phyloP scores from a whole-genome alignment of 1,140 invertebrate genomes.

The Triops longicaudatus region DNA sequence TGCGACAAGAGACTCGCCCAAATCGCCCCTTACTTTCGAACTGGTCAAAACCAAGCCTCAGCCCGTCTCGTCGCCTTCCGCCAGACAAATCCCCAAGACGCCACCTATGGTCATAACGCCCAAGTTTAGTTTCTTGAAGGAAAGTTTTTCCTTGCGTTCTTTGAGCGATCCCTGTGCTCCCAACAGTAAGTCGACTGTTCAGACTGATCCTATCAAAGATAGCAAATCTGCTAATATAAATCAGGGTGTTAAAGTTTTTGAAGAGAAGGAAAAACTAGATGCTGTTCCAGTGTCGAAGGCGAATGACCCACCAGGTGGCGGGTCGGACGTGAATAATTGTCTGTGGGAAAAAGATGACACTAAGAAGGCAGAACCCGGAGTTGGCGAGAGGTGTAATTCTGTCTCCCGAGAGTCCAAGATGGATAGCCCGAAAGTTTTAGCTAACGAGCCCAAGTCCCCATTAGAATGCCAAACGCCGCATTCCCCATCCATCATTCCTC shows the following conservation, averaged over 20 bases:
- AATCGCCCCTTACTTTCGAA: neutral
- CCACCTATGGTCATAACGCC: neutral
- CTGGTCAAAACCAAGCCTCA: neutral
- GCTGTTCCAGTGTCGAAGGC: neutral
- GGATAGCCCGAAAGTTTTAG: neutral
- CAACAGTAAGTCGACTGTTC: neutral
- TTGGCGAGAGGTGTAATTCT: neutral
- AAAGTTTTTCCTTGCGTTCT: neutral
- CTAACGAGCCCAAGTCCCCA: neutral
- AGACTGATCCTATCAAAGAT: neutral
- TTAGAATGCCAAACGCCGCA: neutral
- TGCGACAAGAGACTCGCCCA: neutral
- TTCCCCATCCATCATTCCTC: neutral
- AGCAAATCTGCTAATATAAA: neutral
- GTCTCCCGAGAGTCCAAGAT: neutral
- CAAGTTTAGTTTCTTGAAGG: neutral
- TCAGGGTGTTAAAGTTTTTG: neutral
- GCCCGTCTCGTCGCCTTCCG: neutral
- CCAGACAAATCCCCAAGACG: neutral
- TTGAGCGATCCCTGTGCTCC: neutral
- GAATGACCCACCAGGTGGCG: neutral
- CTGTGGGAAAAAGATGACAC: neutral
- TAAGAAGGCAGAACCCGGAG: neutral
- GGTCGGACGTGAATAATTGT: neutral
- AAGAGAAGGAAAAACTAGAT: neutral